Base-by-base conservation (phyloP, 2,797 vertebrate genomes). In the Peromyscus nudipes region DNA sequence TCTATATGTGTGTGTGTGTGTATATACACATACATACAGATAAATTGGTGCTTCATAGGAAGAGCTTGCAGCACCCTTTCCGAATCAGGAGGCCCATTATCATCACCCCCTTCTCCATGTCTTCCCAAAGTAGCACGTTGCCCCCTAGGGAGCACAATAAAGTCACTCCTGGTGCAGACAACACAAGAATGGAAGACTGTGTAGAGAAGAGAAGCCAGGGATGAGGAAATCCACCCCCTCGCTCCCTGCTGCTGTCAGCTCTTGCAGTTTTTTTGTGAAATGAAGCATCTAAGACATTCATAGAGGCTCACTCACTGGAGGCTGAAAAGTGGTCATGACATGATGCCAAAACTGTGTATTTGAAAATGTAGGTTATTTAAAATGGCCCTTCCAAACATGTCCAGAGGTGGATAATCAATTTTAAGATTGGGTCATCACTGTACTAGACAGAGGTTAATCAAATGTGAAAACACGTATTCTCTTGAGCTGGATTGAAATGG, bases 311-410 rank as follows among this genome's bases (percentile, higher is more conserved):
- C 14, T 49, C 71, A 25, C 0, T 0, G 55, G n/a, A 89, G 37
- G 3, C 2, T 43, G 40, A 89, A 65, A 90, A 89, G 57, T 14
- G 79, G 62, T 60, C 37, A 3, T n/a, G 29, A 92, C 12, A 62
- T 73, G 69, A 9, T 88, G 65, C 65, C 92, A 91, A 88, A 81
- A 92, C 11, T 43, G 27, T n/a, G 57, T 43, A 69, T 69, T 85
- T 75, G 46, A 93, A 95, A 94, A 73, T 75, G 81, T 77, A 87
- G 2, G 57, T 82, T 95, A 65, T 75, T 92, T 96, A 69, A 46
- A 25, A 37, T 14, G 75, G 9, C 2, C 57, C 87, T n/a, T 62
- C 40, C 91, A 97, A 90, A 85, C 60, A 91, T 46, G 62, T 64
- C 60, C 23, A 37, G 80, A 64, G 92, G 37, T 75, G 6, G 2